Evolutionary conservation across 2,113 vertebrate genomes (phyloP), one percentile per base, ranked within the genome.

Genomic region (Ciconia maguari): DNA sequence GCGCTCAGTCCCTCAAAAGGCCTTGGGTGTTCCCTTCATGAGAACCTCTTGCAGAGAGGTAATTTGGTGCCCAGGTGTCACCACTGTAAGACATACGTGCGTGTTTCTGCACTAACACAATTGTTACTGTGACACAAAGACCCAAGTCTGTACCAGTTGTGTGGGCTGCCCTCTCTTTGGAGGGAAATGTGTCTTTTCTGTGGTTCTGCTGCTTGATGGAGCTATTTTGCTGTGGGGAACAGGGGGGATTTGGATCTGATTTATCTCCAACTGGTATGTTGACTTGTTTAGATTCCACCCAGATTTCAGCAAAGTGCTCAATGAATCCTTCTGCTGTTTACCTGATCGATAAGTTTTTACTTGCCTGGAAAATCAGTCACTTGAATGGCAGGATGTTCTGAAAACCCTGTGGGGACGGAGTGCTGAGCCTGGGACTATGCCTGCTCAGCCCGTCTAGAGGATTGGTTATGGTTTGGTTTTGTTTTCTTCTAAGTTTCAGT

Each of bases 341-440:
- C 26, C 26, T 30, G 24, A 18, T 27, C 0, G 3, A 3, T n/a
- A 48, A n/a, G 9, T 38, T 84, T 87, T 61, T 62, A 27, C 10
- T 79, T 3, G 0, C 11, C 2, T 61, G 68, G 54, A 77, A 80
- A 30, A 81, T 48, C 0, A 6, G 25, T 76, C 48, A 0, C n/a
- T 85, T 51, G 58, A 48, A 11, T 29, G n/a, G 34, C 1, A 2
- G 46, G 24, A 9, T 30, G 68, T 49, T 77, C 49, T 49, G 54
- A 52, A 49, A 83, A 21, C 19, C 34, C 24, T 13, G 7, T 55
- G 65, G 34, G 57, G 8, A 13, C 2, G 0, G 0, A 8, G 49
- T 13, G 19, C 21, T 41, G 76, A 80, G 34, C 27, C 46, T 65
- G 46, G 30, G 24, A 4, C 11, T 61, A 4, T 19, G 32, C 65